Percentiles rank a stretch among this genome's conserved stretches.
phyloP scores from a whole-genome alignment of 1,140 invertebrate genomes.

The Plodia interpunctella region DNA sequence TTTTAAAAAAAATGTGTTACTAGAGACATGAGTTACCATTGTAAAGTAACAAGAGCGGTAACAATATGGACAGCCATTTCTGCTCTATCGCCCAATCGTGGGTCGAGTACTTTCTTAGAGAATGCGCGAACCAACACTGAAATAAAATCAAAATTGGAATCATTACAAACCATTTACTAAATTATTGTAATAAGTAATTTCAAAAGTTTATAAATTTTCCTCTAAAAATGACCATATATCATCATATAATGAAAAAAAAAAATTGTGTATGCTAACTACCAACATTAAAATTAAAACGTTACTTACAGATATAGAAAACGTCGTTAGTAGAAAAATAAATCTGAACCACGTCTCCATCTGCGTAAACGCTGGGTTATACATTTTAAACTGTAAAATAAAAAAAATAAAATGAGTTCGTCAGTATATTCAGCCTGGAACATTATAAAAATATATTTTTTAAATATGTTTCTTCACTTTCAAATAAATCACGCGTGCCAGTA shows the following conservation, averaged over 20 bases:
- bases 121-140: slow-evolving; percentile 95
- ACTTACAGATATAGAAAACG: slow-evolving; percentile 93
- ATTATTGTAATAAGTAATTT: too few species aligned
- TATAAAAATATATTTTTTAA: too few species aligned
- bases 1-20: too few species aligned
- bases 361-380: slow-evolving; percentile 96
- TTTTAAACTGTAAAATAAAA: slow-evolving; percentile 90
- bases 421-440: too few species aligned
- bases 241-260: too few species aligned
- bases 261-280: too few species aligned
- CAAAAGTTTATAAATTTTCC: too few species aligned
- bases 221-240: too few species aligned
- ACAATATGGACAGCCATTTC: slow-evolving; percentile 94
- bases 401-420: too few species aligned
- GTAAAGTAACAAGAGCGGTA: slow-evolving; percentile 93
- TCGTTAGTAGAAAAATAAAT: slow-evolving; percentile 92
- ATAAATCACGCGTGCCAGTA: too few species aligned
- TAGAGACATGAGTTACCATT: slow-evolving; percentile 84
- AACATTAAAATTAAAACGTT: too few species aligned
- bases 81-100: slow-evolving; percentile 98
- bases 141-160: slow-evolving; percentile 32
- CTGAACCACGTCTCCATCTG: slow-evolving; percentile 98
- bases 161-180: neutral
- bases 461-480: too few species aligned
- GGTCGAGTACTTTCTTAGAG: slow-evolving; percentile 90